These are phyloP conservation scores for Rhynchophorus ferrugineus DNA, from an alignment of 1,140 invertebrate species.

Conservation along the genomic window DNA sequence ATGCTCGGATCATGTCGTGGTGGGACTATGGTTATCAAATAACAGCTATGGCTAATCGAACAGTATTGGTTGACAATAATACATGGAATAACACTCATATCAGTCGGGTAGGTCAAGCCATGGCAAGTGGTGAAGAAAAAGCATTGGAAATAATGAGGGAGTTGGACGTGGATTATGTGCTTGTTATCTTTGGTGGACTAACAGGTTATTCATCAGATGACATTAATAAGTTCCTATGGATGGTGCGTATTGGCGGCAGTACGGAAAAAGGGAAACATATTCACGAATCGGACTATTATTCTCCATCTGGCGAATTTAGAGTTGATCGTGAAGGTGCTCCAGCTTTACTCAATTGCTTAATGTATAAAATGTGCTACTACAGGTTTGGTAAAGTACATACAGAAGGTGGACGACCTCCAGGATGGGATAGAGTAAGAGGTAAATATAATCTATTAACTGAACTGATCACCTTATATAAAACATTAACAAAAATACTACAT, in stretches of 20 bases:
- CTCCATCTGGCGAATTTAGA: constrained; percentile 85
- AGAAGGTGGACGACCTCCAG: constrained; percentile 81
- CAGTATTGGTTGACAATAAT: constrained; percentile 98
- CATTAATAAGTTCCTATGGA: constrained; percentile 99
- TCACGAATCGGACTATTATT: constrained; percentile 95
- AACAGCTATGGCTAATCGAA: constrained; percentile 97
- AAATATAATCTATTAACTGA: background rate
- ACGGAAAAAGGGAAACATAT: constrained; percentile 92
- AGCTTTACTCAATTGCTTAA: constrained; percentile 82
- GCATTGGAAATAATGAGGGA: constrained; percentile 97
- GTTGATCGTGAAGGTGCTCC: constrained; percentile 86
- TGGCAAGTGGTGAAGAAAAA: constrained; percentile 93
- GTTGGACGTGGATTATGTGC: constrained; percentile 94
- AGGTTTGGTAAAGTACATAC: constrained; percentile 91
- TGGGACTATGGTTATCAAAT: constrained; percentile 99
- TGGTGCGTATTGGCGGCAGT: constrained; percentile 96
- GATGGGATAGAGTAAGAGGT: constrained; percentile 80
- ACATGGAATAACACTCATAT: constrained; percentile 99
- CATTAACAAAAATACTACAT: too few species aligned
- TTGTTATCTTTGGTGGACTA: constrained; percentile 96
- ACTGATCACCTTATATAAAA: too few species aligned
- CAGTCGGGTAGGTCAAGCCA: constrained; percentile 86
- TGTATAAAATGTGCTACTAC: constrained; percentile 97
- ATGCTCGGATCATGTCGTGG: constrained; percentile 98
- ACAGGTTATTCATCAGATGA: constrained; percentile 98